Conservation (phyloP, 2,797 vertebrate genomes). For the Bovichtus variegatus region DNA sequence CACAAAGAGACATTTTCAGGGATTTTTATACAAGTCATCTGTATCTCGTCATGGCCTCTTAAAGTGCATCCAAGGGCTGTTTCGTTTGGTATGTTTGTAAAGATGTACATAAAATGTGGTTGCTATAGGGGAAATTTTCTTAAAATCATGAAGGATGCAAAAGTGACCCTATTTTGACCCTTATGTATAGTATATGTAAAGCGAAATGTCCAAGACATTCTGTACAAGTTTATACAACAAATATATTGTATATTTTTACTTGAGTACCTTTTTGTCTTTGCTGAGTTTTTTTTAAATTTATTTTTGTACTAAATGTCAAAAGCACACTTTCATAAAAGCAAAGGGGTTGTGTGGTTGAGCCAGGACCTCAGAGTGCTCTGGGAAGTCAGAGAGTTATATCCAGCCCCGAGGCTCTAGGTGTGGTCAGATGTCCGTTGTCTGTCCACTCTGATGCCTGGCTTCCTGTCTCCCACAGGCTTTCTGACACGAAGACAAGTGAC, state of each 20-base stretch:
- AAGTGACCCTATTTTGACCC: constrained; percentile 72
- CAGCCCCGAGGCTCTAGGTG: constrained; percentile 58
- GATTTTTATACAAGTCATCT: constrained; percentile 80
- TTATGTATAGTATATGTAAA: constrained; percentile 79
- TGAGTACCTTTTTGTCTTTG: constrained; percentile 62
- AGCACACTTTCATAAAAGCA: neutral
- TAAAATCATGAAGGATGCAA: constrained; percentile 78
- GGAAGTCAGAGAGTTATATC: constrained; percentile 16
- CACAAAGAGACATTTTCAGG: constrained; percentile 82
- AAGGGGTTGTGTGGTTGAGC: constrained; percentile 16
- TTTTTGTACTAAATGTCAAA: neutral
- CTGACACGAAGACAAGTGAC: constrained; percentile 71
- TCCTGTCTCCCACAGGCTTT: constrained; percentile 72
- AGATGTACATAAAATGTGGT: constrained; percentile 76
- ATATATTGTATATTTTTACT: constrained; percentile 87
- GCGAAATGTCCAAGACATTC: constrained; percentile 81
- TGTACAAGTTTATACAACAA: constrained; percentile 83
- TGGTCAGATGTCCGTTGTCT: constrained; percentile 65
- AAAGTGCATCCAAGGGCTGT: constrained; percentile 77
- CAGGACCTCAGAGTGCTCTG: neutral
- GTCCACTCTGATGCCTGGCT: constrained; percentile 59
- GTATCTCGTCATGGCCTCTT: constrained; percentile 74
- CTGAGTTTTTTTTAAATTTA: constrained; percentile 1
- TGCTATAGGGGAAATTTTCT: constrained; percentile 64
- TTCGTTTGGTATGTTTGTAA: constrained; percentile 74